phyloP scores from a whole-genome alignment of 2,113 vertebrate genomes.

The Scolopax mira region DNA sequence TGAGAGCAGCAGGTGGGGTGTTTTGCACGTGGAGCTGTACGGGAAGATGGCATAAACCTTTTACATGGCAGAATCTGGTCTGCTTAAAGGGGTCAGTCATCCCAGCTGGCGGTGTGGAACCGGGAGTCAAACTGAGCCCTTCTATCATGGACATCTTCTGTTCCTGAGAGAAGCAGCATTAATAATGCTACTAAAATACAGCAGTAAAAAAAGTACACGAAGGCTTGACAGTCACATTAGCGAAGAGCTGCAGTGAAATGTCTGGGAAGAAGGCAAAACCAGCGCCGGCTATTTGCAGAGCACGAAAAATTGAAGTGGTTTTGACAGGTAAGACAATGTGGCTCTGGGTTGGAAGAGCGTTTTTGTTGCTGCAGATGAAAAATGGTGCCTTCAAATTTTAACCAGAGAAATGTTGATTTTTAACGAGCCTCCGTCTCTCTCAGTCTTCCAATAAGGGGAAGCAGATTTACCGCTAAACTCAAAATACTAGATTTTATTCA shows the following conservation, averaged over 20 bases:
- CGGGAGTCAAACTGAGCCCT: not conserved
- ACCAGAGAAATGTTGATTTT: not conserved
- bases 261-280: not conserved
- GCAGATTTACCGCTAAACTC: constrained; percentile 5
- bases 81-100: not conserved
- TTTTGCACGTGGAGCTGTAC: not conserved
- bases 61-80: not conserved
- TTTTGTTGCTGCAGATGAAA: not conserved
- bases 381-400: not conserved
- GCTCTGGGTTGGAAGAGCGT: constrained; percentile 2
- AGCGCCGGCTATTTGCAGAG: not conserved
- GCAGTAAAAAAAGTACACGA: not conserved
- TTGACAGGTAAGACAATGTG: constrained; percentile 21
- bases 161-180: not conserved
- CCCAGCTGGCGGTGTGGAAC: not conserved
- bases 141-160: not conserved
- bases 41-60: not conserved
- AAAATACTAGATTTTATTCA: not conserved
- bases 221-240: constrained; percentile 33
- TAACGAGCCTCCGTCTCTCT: not conserved
- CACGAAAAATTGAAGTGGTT: not conserved
- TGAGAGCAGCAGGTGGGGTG: not conserved
- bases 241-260: not conserved
- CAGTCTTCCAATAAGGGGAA: constrained; percentile 10
- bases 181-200: constrained; percentile 16